A percentile compares a stretch with the other conserved stretches of the same genome.
Conservation (phyloP, 2,797 vertebrate species). For the Sebastes kiyomatsui region DNA sequence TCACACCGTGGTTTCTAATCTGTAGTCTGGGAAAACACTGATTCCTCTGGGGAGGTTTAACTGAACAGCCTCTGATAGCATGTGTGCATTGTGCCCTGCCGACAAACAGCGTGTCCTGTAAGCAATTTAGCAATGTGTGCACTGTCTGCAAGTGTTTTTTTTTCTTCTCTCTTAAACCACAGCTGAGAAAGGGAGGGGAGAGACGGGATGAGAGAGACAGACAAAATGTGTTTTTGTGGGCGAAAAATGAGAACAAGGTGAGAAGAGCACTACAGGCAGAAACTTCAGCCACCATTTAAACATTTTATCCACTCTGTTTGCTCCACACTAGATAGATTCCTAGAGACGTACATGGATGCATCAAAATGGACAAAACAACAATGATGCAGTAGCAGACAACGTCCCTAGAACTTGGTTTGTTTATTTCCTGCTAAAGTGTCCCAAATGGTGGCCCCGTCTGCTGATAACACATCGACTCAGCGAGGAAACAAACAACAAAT, state of each 20-base stretch:
- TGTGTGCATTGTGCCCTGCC: conserved; percentile 18
- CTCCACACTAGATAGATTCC: neutral
- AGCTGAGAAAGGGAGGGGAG: conserved; percentile 8
- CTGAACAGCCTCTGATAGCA: conserved; percentile 26
- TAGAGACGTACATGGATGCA: neutral
- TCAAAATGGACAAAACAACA: neutral
- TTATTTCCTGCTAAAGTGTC: conserved; percentile 20
- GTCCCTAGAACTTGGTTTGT: neutral
- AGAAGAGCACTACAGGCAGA: neutral
- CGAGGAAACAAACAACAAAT: conserved; percentile 24
- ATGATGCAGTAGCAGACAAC: neutral
- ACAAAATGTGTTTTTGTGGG: neutral
- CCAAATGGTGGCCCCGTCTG: conserved; percentile 4
- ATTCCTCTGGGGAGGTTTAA: conserved; percentile 27
- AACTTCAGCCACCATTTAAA: neutral
- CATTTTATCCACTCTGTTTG: neutral
- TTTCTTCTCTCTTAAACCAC: neutral
- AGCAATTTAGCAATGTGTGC: conserved; percentile 44
- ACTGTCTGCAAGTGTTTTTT: conserved; percentile 3
- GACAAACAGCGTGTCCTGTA: conserved; percentile 38
- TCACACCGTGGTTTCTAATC: neutral
- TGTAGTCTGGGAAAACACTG: conserved; percentile 26
- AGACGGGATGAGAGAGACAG: conserved; percentile 4
- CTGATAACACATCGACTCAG: conserved; percentile 17
- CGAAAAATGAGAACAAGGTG: conserved; percentile 1